These are phyloP conservation scores for human (Homo sapiens) DNA, from an alignment of 2,113 vertebrate species.

Conservation along the genomic window GRCh38 chr13:81577501-81578000, in stretches of 20 bases:
- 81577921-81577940: slow-evolving; percentile 30
- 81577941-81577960: not conserved
- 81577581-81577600: slow-evolving; percentile 20
- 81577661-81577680: slow-evolving; percentile 44
- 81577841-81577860: slow-evolving; percentile 9
- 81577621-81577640: slow-evolving; percentile 61
- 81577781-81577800: not conserved
- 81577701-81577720: slow-evolving; percentile 43
- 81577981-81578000: slow-evolving; percentile 35
- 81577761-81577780: slow-evolving; percentile 38
- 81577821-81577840: slow-evolving; percentile 45
- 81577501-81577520: slow-evolving; percentile 22
- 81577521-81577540: slow-evolving; percentile 22
- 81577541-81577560: slow-evolving; percentile 49
- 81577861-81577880: slow-evolving; percentile 62
- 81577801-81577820: slow-evolving; percentile 24
- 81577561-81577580: slow-evolving; percentile 23
- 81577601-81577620: slow-evolving; percentile 2
- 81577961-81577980: slow-evolving; percentile 23
- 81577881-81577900: slow-evolving; percentile 53
- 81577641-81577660: slow-evolving; percentile 50
- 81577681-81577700: slow-evolving; percentile 54
- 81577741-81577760: not conserved
- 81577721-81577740: slow-evolving; percentile 70
- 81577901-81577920: slow-evolving; percentile 52